These are phyloP conservation scores for Cheilosia variabilis DNA, from an alignment of 2,888 invertebrate species.

Conservation along the genomic window DNA sequence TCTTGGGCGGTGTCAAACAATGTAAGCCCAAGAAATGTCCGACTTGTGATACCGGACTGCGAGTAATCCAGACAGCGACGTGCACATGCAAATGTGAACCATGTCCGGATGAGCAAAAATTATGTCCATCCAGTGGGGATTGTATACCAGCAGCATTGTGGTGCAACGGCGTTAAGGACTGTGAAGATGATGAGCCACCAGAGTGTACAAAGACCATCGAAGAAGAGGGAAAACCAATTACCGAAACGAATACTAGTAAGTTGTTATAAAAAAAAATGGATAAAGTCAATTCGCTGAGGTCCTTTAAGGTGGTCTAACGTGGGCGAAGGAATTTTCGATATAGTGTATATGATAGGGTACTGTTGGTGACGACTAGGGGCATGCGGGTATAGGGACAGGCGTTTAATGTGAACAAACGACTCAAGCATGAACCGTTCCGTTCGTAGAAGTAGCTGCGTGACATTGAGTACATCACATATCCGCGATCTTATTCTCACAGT, in stretches of 20 bases:
- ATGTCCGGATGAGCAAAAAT: constrained; percentile 87
- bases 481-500: too few relatives aligned
- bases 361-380: too few relatives aligned
- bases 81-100: constrained; percentile 91
- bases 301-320: not conserved
- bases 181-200: constrained; percentile 91
- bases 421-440: too few relatives aligned
- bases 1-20: constrained; percentile 88
- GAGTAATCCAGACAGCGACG: constrained; percentile 85
- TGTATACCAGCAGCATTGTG: constrained; percentile 89
- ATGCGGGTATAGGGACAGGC: too few relatives aligned
- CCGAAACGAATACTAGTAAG: constrained; percentile 64
- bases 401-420: too few relatives aligned
- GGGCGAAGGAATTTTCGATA: not conserved
- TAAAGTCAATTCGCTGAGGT: not conserved
- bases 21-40: constrained; percentile 89
- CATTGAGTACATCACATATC: too few relatives aligned
- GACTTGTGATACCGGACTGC: constrained; percentile 85
- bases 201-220: constrained; percentile 84
- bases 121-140: constrained; percentile 90
- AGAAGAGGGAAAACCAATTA: constrained; percentile 71
- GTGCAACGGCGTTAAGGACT: constrained; percentile 93
- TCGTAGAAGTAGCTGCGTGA: too few relatives aligned
- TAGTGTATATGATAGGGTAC: too few relatives aligned
- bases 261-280: not conserved